Evolutionary conservation across 2,797 vertebrate genomes (phyloP).

Genomic region (Sebastes taczanowskii): DNA sequence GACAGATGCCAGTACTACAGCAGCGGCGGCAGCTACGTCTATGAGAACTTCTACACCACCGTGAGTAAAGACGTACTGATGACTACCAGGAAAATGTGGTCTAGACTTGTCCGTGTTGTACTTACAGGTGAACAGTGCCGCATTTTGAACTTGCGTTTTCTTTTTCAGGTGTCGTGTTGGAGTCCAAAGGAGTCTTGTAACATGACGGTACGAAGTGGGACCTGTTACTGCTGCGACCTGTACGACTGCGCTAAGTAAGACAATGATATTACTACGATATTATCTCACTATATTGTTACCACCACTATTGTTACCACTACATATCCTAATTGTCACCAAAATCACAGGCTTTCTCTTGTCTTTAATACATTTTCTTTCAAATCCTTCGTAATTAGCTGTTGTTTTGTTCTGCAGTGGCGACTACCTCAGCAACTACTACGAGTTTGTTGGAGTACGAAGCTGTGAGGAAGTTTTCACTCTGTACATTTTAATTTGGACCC

Average conservation of each 20-base stretch:
- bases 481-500: slow-evolving; percentile 77
- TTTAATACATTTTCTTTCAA: background rate
- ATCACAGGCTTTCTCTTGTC: background rate
- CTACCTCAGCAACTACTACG: slow-evolving; percentile 81
- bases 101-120: background rate
- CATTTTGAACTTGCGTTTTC: background rate
- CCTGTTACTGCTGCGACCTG: slow-evolving; percentile 85
- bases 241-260: slow-evolving; percentile 83
- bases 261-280: background rate
- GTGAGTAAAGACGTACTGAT: slow-evolving; percentile 52
- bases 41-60: slow-evolving; percentile 78
- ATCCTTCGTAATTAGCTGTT: background rate
- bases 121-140: background rate
- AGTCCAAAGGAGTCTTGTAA: slow-evolving; percentile 74
- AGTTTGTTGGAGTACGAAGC: slow-evolving; percentile 80
- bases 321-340: background rate
- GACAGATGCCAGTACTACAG: slow-evolving; percentile 82
- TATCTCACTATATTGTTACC: background rate
- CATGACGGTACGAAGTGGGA: slow-evolving; percentile 76
- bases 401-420: slow-evolving; percentile 70
- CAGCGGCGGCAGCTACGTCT: slow-evolving; percentile 77
- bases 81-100: background rate
- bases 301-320: no score
- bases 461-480: slow-evolving; percentile 78
- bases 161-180: slow-evolving; percentile 75